Percentiles rank a stretch among this genome's conserved stretches.
phyloP scores from a whole-genome alignment of 2,113 vertebrate species.

The Gopherus flavomarginatus region DNA sequence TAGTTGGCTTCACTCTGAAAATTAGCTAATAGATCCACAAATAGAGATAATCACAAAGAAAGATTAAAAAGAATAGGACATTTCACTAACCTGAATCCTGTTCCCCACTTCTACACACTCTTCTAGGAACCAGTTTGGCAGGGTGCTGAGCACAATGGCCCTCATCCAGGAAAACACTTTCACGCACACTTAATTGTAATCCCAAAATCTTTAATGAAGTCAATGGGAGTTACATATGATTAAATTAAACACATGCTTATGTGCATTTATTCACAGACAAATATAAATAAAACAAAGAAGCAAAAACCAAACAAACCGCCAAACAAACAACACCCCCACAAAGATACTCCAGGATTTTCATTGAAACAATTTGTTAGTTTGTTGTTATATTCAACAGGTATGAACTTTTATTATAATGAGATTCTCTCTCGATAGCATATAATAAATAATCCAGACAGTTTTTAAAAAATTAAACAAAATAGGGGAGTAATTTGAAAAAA shows the following conservation, averaged over 20 bases:
- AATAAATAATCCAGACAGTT: background rate
- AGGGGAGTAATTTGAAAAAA: background rate
- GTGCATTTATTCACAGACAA: background rate
- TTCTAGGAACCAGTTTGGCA: background rate
- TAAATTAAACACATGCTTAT: background rate
- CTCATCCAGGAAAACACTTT: fast-evolving
- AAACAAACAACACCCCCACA: background rate
- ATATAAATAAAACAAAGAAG: background rate
- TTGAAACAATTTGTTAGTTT: background rate
- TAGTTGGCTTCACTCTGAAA: background rate
- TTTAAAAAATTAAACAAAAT: background rate
- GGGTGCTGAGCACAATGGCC: background rate
- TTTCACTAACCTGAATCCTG: background rate
- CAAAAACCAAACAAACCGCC: too few relatives aligned
- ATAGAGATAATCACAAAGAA: slow-evolving; percentile 13
- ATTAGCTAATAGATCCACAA: slow-evolving; percentile 22
- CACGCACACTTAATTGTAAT: background rate
- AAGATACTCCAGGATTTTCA: background rate
- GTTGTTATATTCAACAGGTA: fast-evolving
- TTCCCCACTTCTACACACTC: background rate
- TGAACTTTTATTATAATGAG: background rate
- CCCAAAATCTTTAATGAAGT: fast-evolving
- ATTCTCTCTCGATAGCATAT: background rate
- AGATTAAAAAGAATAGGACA: background rate
- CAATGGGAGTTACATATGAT: background rate